phyloP scores from a whole-genome alignment of 2,797 vertebrate species.

The Nasua narica region DNA sequence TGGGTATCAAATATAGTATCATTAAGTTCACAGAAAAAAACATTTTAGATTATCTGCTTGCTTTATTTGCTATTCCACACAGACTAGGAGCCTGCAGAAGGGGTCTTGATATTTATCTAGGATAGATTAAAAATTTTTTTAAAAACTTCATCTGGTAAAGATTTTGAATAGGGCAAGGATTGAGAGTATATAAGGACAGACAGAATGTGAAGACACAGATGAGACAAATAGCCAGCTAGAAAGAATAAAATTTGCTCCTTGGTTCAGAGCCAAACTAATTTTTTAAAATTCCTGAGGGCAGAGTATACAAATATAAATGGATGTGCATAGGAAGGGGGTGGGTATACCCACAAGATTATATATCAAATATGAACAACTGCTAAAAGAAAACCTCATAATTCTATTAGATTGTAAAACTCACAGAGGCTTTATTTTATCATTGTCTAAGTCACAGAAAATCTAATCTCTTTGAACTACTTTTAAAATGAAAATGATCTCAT shows the following conservation, averaged over 20 bases:
- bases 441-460: not conserved
- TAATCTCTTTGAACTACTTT: not conserved
- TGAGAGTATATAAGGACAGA: not conserved
- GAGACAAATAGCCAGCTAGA: not conserved
- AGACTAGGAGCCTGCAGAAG: conserved; percentile 19
- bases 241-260: not conserved
- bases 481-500: not conserved
- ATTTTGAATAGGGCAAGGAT: not conserved
- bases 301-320: not conserved
- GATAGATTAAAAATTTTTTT: not conserved
- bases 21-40: not conserved
- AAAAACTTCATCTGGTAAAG: not conserved
- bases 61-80: conserved; percentile 32
- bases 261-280: not conserved
- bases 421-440: not conserved
- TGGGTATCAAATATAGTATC: not conserved
- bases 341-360: not conserved
- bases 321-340: not conserved
- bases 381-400: not conserved
- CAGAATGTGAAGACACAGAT: not conserved
- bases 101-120: not conserved
- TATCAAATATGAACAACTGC: not conserved
- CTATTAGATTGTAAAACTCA: not conserved
- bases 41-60: not conserved
- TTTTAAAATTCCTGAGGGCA: not conserved